Conservation (phyloP, 2,113 vertebrate genomes). For the Pseudopodoces humilis region DNA sequence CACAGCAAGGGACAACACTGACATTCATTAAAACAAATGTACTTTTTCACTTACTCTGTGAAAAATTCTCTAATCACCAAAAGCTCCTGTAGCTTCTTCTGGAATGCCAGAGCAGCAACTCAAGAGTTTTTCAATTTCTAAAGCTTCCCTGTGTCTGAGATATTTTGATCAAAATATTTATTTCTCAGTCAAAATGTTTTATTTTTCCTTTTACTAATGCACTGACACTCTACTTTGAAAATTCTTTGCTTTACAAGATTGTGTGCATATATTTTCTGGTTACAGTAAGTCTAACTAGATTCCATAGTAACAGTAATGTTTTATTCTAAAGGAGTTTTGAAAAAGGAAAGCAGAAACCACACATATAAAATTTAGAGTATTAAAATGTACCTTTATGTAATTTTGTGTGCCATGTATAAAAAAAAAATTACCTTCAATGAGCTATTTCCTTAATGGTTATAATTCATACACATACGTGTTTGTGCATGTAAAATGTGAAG, state of each 20-base stretch:
- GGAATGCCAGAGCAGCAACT: not conserved
- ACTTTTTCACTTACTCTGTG: not conserved
- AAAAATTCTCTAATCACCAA: not conserved
- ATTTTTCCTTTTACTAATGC: not conserved
- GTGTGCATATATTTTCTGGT: not conserved
- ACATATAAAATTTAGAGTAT: not conserved
- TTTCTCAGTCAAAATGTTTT: not conserved
- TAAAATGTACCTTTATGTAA: not conserved
- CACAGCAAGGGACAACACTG: not conserved
- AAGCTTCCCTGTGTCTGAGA: not conserved
- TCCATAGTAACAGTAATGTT: not conserved
- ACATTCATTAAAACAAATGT: not conserved
- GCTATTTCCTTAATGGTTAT: not conserved
- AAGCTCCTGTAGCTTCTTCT: not conserved
- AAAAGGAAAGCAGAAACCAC: not conserved
- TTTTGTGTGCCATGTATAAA: not conserved
- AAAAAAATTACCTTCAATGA: not conserved
- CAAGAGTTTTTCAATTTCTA: not conserved
- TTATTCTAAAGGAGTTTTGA: not conserved
- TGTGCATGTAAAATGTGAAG: not conserved
- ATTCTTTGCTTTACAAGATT: not conserved
- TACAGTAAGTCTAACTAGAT: not conserved
- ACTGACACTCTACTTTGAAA: not conserved
- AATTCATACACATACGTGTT: fast-evolving
- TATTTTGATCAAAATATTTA: not conserved